Evolutionary conservation across 1,140 invertebrate genomes (phyloP), one percentile per base, ranked within the genome.

Genomic region (Portunus trituberculatus): DNA sequence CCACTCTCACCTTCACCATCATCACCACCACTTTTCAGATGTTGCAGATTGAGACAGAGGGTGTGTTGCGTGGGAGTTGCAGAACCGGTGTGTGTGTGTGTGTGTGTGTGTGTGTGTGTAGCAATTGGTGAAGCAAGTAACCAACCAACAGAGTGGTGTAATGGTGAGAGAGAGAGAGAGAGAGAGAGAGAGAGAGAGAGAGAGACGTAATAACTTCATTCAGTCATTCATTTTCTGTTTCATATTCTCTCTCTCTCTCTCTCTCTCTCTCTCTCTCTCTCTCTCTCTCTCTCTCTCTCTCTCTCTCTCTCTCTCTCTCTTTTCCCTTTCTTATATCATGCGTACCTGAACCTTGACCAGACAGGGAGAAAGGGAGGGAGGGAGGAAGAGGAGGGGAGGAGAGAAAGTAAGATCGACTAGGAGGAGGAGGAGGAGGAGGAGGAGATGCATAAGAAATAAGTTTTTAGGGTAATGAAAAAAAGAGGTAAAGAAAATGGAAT

Each of bases 281-380:
- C 48, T 92, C n/a, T 67, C 48, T 67, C 48, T 67, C 91, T 67
- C 59, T 76, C 4, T 76, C 91, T 67, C 91, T 67, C 92, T 93
- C 92, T 84, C 92, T 84, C 67, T 86, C 67, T 84, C 76, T 46
- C 67, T 84, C 32, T 46, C n/a, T 91, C 39, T 52, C 59, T 92
- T 16, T 76, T 14, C 39, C 31, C 31, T 1, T 14, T 39, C 14
- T 32, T 12, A n/a, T 25, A 25, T 82, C 28, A 32, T 16, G 31
- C 25, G 29, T 45, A 29, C 28, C 31, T 32, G 31, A 29, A 76
- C 67, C 12, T 45, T 83, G n/a, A n/a, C 0, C 52, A 59, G 52
- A 59, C 52, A 2, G 20, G 52, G 52, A 59, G 52, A 59, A 59
- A 59, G 52, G 52, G 52, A 59, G 28, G n/a, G 83, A 28, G 83